phyloP scores from a whole-genome alignment of 2,888 invertebrate species.

The Eupithecia tripunctaria region DNA sequence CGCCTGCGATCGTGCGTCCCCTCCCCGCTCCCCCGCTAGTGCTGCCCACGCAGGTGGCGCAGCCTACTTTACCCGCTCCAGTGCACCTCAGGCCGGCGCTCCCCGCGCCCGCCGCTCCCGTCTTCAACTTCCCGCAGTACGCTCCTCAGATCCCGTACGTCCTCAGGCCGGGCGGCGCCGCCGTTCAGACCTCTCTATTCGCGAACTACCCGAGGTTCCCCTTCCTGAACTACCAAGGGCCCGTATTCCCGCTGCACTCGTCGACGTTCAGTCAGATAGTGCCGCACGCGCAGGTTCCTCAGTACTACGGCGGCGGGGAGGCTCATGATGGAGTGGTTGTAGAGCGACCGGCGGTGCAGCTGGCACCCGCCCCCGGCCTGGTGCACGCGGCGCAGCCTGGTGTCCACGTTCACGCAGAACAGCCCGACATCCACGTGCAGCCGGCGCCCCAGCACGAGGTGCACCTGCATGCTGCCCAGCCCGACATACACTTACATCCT shows the following conservation, averaged over 20 bases:
- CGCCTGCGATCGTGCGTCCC: slow-evolving; percentile 62
- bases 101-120: slow-evolving; percentile 44
- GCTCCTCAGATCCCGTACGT: slow-evolving; percentile 68
- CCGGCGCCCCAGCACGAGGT: slow-evolving; percentile 14
- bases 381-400: slow-evolving; percentile 47
- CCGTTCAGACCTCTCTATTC: slow-evolving; percentile 75
- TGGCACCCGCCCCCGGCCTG: slow-evolving; percentile 54
- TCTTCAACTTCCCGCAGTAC: slow-evolving; percentile 38
- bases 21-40: slow-evolving; percentile 61
- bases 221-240: slow-evolving; percentile 65
- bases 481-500: slow-evolving; percentile 36
- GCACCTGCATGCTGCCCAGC: slow-evolving; percentile 17
- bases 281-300: slow-evolving; percentile 59
- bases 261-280: slow-evolving; percentile 52
- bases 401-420: slow-evolving; percentile 46
- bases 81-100: slow-evolving; percentile 61
- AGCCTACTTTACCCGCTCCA: slow-evolving; percentile 58
- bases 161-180: slow-evolving; percentile 75
- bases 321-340: slow-evolving; percentile 54
- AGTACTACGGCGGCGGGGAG: slow-evolving; percentile 47
- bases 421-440: slow-evolving; percentile 49
- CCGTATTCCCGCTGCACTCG: slow-evolving; percentile 56
- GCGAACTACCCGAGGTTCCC: slow-evolving; percentile 79
- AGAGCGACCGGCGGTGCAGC: slow-evolving; percentile 54
- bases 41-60: slow-evolving; percentile 44